These are phyloP conservation scores for Ceratina australensis DNA, from an alignment of 1,140 invertebrate genomes.

Conservation along the genomic window DNA sequence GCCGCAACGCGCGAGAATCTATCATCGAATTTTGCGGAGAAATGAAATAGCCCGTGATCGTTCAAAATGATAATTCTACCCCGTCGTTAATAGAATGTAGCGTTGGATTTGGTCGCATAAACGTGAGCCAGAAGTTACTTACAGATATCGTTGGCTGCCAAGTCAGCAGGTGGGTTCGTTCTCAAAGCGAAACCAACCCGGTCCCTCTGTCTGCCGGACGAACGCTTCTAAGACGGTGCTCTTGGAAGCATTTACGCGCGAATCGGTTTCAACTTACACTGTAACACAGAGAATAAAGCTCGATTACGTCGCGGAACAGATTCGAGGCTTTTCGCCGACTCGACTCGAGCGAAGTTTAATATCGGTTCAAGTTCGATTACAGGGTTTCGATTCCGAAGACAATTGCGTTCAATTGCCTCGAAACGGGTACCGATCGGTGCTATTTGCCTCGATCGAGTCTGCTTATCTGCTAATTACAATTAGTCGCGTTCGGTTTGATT, in stretches of 20 bases:
- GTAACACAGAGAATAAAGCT: neutral
- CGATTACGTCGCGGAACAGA: neutral
- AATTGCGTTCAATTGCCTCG: neutral
- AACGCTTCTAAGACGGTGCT: neutral
- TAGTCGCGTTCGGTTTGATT: neutral
- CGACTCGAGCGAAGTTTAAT: neutral
- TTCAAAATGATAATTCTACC: no score
- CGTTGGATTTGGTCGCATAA: neutral
- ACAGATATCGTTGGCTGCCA: slow-evolving; percentile 9
- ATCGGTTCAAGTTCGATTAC: neutral
- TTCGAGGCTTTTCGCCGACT: neutral
- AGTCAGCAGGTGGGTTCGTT: slow-evolving; percentile 29
- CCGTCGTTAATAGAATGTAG: no score
- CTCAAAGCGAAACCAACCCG: slow-evolving; percentile 55
- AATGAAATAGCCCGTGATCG: no score
- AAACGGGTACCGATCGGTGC: neutral
- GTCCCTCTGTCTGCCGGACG: slow-evolving; percentile 1
- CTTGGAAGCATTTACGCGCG: slow-evolving; percentile 24
- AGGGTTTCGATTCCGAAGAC: neutral
- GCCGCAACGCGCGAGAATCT: neutral
- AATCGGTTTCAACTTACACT: neutral
- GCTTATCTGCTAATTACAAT: slow-evolving; percentile 3
- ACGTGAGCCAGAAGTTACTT: slow-evolving; percentile 1
- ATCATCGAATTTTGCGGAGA: no score
- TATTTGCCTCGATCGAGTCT: neutral